Evolutionary conservation across 1,140 invertebrate species (phyloP).

Genomic region (Drosophila mayri): DNA sequence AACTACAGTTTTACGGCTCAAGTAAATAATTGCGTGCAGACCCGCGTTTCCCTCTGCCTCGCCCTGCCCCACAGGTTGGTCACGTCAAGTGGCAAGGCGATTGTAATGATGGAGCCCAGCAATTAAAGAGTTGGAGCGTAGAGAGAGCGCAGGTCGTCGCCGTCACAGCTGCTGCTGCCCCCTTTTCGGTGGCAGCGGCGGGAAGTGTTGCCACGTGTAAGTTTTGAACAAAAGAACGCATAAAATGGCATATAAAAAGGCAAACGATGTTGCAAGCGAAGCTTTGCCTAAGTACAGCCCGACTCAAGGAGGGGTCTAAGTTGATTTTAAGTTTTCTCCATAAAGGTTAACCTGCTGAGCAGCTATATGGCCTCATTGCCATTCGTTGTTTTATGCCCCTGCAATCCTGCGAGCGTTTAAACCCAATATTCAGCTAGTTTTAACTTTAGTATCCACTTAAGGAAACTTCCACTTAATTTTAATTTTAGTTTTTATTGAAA

Average conservation of each 20-base stretch:
- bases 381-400: conserved; percentile 44
- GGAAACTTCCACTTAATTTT: conserved; percentile 41
- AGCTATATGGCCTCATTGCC: conserved; percentile 52
- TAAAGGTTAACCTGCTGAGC: conserved; percentile 67
- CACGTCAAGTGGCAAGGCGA: conserved; percentile 58
- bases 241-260: conserved; percentile 72
- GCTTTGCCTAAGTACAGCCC: conserved; percentile 7
- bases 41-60: conserved; percentile 2
- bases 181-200: neutral
- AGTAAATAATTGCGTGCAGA: conserved; percentile 78
- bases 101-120: conserved; percentile 79
- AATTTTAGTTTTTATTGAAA: conserved; percentile 28
- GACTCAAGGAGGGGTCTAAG: conserved; percentile 30
- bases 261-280: conserved; percentile 57
- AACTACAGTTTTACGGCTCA: conserved; percentile 83
- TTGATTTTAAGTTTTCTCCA: conserved; percentile 60
- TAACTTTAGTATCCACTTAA: conserved; percentile 50
- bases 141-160: conserved; percentile 39
- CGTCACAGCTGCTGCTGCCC: conserved; percentile 38
- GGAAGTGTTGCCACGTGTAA: conserved; percentile 45
- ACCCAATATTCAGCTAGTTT: conserved; percentile 58
- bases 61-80: conserved; percentile 27
- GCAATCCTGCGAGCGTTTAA: conserved; percentile 44
- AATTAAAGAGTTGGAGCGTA: conserved; percentile 66
- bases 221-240: conserved; percentile 71